A percentile compares a stretch with the other conserved stretches of the same genome.
These are phyloP conservation scores for Altica lythri DNA, from an alignment of 2,888 invertebrate genomes.

Conservation along the genomic window DNA sequence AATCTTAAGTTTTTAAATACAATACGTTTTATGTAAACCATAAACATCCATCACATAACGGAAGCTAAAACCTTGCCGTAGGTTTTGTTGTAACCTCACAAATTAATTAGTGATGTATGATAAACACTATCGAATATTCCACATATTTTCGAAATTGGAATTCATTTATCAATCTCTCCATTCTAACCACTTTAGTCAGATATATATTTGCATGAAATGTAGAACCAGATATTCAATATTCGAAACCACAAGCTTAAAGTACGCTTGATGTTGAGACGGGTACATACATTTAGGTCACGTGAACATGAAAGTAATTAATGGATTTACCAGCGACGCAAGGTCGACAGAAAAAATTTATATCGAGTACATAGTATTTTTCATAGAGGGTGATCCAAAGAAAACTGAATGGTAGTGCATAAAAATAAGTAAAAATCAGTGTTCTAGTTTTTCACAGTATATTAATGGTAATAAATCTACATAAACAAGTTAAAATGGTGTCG, in stretches of 20 bases:
- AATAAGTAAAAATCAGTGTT: no score
- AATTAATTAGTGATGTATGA: background rate
- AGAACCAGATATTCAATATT: conserved; percentile 1
- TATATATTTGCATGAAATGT: background rate
- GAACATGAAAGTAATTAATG: conserved; percentile 1
- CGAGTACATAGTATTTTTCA: no score
- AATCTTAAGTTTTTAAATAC: no score
- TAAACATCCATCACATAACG: background rate
- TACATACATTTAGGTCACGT: background rate
- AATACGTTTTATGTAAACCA: no score
- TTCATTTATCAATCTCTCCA: background rate
- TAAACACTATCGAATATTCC: conserved; percentile 1
- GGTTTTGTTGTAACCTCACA: background rate
- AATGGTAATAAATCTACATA: no score
- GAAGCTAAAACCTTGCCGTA: background rate
- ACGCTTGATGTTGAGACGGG: background rate
- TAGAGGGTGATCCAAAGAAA: no score
- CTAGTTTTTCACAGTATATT: no score
- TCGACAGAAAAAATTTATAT: no score
- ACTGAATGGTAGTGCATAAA: no score
- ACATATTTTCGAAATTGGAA: background rate
- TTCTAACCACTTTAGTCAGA: background rate
- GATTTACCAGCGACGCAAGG: no score
- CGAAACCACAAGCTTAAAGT: background rate
- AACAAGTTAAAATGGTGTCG: no score